Percentiles rank a stretch among this genome's conserved stretches.
Conservation (phyloP, 2,113 vertebrate species). For the Limanda limanda region DNA sequence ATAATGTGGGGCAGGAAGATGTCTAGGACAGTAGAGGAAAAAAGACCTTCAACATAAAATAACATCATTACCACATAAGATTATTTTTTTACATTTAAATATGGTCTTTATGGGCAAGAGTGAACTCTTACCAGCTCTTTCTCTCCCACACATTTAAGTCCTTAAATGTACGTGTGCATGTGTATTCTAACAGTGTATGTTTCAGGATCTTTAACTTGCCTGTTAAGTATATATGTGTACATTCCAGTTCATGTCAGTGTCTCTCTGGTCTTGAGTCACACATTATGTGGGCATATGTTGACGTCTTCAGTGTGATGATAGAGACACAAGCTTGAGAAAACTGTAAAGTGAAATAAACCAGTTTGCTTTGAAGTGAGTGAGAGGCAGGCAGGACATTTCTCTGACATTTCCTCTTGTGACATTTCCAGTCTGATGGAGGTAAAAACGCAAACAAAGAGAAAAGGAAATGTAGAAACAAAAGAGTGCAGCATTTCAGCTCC, state of each 20-base stretch:
- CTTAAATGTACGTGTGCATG: not conserved
- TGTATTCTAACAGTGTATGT: not conserved
- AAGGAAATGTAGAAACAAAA: slow-evolving; percentile 24
- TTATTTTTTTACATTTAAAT: not conserved
- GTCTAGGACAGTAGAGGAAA: slow-evolving; percentile 7
- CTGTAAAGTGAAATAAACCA: not conserved
- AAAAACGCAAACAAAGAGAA: slow-evolving; percentile 3
- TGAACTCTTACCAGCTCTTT: not conserved
- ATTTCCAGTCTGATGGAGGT: slow-evolving; percentile 60
- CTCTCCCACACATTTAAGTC: not conserved
- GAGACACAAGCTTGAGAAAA: not conserved
- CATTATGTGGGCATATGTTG: slow-evolving; percentile 20
- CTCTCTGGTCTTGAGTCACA: not conserved
- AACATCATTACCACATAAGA: not conserved
- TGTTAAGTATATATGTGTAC: not conserved
- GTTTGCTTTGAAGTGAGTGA: slow-evolving; percentile 53
- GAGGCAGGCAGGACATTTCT: slow-evolving; percentile 44
- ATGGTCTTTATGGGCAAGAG: not conserved
- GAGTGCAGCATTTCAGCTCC: slow-evolving; percentile 4
- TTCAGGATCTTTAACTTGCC: not conserved
- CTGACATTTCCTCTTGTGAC: slow-evolving; percentile 68
- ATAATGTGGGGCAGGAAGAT: not conserved
- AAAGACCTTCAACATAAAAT: slow-evolving; percentile 3
- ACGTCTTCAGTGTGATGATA: slow-evolving; percentile 1
- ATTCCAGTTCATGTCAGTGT: slow-evolving; percentile 2